Evolutionary conservation across 2,113 vertebrate species (phyloP), one percentile per base, ranked within the genome.

Genomic region (Trichechus manatus): DNA sequence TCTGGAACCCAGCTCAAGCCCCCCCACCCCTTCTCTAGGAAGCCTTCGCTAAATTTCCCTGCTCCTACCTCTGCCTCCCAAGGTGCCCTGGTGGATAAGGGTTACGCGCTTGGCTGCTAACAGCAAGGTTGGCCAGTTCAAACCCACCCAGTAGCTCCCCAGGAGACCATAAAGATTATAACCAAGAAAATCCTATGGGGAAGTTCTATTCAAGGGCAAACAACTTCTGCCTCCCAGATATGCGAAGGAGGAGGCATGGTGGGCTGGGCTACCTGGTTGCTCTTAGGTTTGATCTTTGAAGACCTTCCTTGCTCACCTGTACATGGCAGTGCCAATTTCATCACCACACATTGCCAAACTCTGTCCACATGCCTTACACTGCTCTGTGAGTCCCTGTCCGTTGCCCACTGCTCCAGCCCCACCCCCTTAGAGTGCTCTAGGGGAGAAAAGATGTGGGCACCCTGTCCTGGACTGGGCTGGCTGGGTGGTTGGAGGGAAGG

Each of bases 281-380:
- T 78, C 56, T 66, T 5, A 29, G 56, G 29, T 50, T 29, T 87
- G 59, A 25, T n/a, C 72, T 80, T 66, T 8, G 64, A 92, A 15
- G n/a, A 14, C 61, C 4, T 23, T 44, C 44, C 22, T 15, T 33
- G 44, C 33, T 74, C 66, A 22, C 50, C 15, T 19, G 50, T 9
- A 13, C 3, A 0, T 29, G 44, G 19, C 47, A 44, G n/a, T 33
- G 63, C 22, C 36, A 39, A 17, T 47, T 87, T 78, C 31, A 25
- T 39, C 31, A 19, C 39, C 22, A 31, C 68, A 50, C 23, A 39
- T 31, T 25, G 72, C 9, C 11, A 36, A 59, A 75, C 6, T 72
- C 36, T 89, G 59, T 19, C 84, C 15, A 0, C 5, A 14, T 5
- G 1, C 36, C 27, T 19, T 0, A 1, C 61, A 14, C 13, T 59